These are phyloP conservation scores for Myotis planiceps DNA, from an alignment of 2,797 vertebrate genomes.

Conservation along the genomic window DNA sequence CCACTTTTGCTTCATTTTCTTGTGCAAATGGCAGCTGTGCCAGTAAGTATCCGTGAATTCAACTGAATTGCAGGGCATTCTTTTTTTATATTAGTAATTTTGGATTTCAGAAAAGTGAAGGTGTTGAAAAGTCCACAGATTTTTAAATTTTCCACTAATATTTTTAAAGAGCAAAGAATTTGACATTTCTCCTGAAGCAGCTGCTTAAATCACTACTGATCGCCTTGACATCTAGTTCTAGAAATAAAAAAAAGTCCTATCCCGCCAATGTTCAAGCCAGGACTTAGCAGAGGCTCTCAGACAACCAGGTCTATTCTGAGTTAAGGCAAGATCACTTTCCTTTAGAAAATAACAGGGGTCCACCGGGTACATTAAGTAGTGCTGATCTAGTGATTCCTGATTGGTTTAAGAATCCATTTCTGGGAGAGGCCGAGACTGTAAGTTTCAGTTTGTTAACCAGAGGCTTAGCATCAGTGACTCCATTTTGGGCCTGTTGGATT, in stretches of 20 bases:
- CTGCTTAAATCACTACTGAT: slow-evolving; percentile 69
- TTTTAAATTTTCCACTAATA: slow-evolving; percentile 71
- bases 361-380: not conserved
- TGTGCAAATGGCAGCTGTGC: slow-evolving; percentile 64
- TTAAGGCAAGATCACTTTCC: not conserved
- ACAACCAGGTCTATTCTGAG: not conserved
- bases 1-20: slow-evolving; percentile 69
- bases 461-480: not conserved
- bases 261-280: not conserved
- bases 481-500: not conserved
- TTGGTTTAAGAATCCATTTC: not conserved
- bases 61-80: slow-evolving; percentile 53
- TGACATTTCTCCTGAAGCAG: slow-evolving; percentile 72
- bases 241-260: slow-evolving; percentile 57
- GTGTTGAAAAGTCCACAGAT: slow-evolving; percentile 70
- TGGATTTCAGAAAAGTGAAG: slow-evolving; percentile 67
- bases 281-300: not conserved
- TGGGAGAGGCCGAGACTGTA: not conserved
- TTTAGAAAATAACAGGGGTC: not conserved
- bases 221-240: slow-evolving; percentile 36
- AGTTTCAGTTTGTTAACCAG: not conserved
- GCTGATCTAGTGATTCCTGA: not conserved
- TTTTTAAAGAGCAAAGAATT: slow-evolving; percentile 73
- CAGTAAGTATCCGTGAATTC: slow-evolving; percentile 49
- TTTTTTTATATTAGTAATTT: slow-evolving; percentile 68